Percentiles rank a stretch among this genome's conserved stretches.
Conservation (phyloP, 2,888 invertebrate species). For the Lithophane ornitopus region DNA sequence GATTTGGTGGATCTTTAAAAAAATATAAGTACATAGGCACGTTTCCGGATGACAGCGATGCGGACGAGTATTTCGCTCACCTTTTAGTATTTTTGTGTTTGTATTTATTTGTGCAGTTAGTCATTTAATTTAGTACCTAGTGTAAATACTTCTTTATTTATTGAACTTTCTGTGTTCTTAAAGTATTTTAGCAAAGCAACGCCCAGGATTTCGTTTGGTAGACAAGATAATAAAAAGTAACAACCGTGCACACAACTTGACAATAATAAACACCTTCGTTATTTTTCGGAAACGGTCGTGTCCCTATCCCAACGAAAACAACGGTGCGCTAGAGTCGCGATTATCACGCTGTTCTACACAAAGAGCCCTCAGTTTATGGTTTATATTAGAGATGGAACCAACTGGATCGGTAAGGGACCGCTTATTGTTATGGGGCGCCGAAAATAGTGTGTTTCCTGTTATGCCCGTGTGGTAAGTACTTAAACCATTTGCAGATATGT, state of each 20-base stretch:
- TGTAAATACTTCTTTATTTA: background rate
- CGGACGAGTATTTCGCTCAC: background rate
- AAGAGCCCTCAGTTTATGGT: conserved; percentile 36
- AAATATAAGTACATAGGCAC: background rate
- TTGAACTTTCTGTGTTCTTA: background rate
- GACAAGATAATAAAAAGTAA: conserved; percentile 21
- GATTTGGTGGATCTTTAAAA: background rate
- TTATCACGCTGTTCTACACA: conserved; percentile 30
- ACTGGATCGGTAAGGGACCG: conserved; percentile 52
- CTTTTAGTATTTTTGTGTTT: background rate
- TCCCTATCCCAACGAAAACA: conserved; percentile 9
- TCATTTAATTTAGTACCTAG: too few relatives aligned
- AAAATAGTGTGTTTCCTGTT: conserved; percentile 44
- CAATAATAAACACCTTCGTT: conserved; percentile 22
- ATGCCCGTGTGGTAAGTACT: conserved; percentile 50
- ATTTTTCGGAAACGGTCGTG: conserved; percentile 25
- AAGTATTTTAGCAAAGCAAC: background rate
- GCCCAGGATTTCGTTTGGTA: background rate
- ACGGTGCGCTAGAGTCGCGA: conserved; percentile 38
- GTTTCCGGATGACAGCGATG: background rate
- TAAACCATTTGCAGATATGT: conserved; percentile 32
- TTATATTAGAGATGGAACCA: conserved; percentile 48
- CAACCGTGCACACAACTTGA: background rate
- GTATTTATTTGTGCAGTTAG: background rate
- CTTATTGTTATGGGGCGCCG: conserved; percentile 52